Evolutionary conservation across 2,797 vertebrate genomes (phyloP), one percentile per base, ranked within the genome.

Genomic region (Tokudaia tokunoshimensis): DNA sequence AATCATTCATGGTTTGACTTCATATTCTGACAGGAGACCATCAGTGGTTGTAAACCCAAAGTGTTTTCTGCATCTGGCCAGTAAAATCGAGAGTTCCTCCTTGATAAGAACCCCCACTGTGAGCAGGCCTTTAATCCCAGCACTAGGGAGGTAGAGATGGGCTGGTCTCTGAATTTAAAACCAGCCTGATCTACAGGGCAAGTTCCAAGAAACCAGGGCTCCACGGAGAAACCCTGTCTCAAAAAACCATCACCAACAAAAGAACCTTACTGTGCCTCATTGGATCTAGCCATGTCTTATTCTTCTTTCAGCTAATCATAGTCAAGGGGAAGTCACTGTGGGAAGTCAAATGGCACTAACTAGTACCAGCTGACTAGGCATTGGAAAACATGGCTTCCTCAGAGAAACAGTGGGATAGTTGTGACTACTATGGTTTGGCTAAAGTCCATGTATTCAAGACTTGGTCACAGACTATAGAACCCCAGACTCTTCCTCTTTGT

Each of bases 261-360:
- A 70, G 93, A 94, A 92, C 34, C 70, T 59, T 31, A 13, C 3
- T 87, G 7, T 47, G 29, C 11, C 3, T 86, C 47, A 63, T 5
- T 86, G 59, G 26, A 57, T 67, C 61, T 3, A 8, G 65, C 0
- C 52, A 55, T 15, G 37, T 41, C 20, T 31, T 34, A 7, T 37
- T 91, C 52, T 84, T 41, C 84, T 47, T 93, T 84, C 80, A 90
- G 44, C 8, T 82, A 75, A 75, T 92, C 34, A 9, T 22, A 87
- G n/a, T n/a, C 41, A 63, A n/a, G 2, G 9, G 24, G 29, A 82
- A 81, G 9, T 79, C 57, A n/a, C 11, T 92, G 29, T 34, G 11
- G 12, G 57, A 55, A 59, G 70, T 95, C 65, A 2, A 47, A 19
- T 55, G n/a, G 20, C 26, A 17, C 57, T 80, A 34, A 34, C 31